Evolutionary conservation across 2,888 invertebrate genomes (phyloP), one percentile per base, ranked within the genome.

Genomic region (Philopedon plagiatum): DNA sequence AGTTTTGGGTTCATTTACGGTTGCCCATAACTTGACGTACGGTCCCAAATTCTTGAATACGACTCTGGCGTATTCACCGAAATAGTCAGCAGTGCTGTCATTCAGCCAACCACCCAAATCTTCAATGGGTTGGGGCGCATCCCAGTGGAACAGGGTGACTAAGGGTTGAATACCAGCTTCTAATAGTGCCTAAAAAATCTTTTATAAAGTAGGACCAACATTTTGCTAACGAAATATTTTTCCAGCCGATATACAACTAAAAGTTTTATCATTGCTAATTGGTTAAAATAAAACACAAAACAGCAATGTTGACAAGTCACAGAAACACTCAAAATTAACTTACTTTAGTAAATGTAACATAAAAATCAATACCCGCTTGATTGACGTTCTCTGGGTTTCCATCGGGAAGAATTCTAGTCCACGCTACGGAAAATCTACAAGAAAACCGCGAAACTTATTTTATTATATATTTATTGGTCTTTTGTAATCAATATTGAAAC

Each of bases 81-180:
- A 75, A 18, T 69, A 65, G 8, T 72, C 66, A 23, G 73, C 72
- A 32, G 73, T 75, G 7, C 57, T 37, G n/a, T 68, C 69, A 49
- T 75, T 75, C 9, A 75, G 34, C 73, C 72, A 75, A 1, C 75
- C 75, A 9, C 75, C 75, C 32, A 54, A 37, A 13, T 77, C 75
- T 4, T 88, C 86, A 2, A 89, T 80, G 2, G 84, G 76, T 68
- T 88, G 86, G 0, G 89, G 89, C 76, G 89, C 77, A 77, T 90
- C 89, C 89, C 88, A 89, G 60, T 88, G 88, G 76, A 85, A 87
- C 0, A 88, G 26, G 5, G 89, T 90, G 5, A 88, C 79, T n/a
- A 87, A 66, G 0, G 91, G 90, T 71, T 85, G 82, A 26, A 91
- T 89, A n/a, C 86, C 87, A 61, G 86, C 86, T 44, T 80, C 85